phyloP scores from a whole-genome alignment of 2,113 vertebrate genomes.

The Rhipidura dahli region DNA sequence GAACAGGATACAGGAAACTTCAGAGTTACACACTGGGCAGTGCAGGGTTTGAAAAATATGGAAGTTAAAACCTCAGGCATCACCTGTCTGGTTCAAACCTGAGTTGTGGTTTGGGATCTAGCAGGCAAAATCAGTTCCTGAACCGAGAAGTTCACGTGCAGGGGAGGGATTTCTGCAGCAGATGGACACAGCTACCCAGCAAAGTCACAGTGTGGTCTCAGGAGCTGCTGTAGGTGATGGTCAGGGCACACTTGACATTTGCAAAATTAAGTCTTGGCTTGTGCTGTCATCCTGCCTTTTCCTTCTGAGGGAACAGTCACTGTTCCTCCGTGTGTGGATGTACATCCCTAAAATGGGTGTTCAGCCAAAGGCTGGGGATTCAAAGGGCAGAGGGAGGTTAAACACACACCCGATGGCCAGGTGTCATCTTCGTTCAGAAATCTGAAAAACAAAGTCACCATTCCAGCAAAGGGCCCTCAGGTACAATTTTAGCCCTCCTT shows the following conservation, averaged over 20 bases:
- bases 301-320: not conserved
- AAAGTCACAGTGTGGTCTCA: not conserved
- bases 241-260: not conserved
- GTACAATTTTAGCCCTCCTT: not conserved
- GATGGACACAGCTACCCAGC: not conserved
- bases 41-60: too few species aligned
- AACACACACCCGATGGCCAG: not conserved
- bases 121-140: not conserved
- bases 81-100: not conserved
- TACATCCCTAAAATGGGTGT: fast-evolving
- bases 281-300: not conserved
- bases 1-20: too few species aligned
- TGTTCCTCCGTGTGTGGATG: fast-evolving
- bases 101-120: not conserved
- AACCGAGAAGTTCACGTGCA: not conserved
- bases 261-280: not conserved
- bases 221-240: not conserved
- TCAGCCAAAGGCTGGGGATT: not conserved
- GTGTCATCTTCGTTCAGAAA: not conserved
- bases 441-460: not conserved
- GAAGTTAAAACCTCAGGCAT: too few species aligned
- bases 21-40: too few species aligned
- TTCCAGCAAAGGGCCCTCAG: not conserved
- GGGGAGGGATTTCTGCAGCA: not conserved
- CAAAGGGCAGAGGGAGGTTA: not conserved